phyloP scores from a whole-genome alignment of 2,888 invertebrate species.

The Malthinus seriepunctatus region DNA sequence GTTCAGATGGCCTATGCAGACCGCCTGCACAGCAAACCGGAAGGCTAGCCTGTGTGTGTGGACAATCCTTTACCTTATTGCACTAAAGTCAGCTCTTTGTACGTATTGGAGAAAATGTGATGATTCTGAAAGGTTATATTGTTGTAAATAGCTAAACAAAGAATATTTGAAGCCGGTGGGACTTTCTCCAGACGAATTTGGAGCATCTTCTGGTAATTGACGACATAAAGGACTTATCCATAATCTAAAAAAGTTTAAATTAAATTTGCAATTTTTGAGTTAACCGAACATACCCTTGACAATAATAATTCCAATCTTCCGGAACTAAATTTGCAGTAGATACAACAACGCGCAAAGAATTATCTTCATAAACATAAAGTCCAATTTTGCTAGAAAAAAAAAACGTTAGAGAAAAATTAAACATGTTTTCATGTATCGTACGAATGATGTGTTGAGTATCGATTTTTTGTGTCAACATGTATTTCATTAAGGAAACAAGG shows the following conservation, averaged over 20 bases:
- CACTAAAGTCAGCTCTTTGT: constrained; percentile 78
- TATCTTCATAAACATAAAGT: constrained; percentile 79
- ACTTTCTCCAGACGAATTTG: constrained; percentile 73
- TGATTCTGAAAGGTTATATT: constrained; percentile 71
- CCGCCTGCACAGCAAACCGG: too few relatives aligned
- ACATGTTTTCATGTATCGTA: too few relatives aligned
- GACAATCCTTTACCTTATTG: too few relatives aligned
- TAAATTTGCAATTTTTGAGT: not conserved
- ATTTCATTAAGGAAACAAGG: constrained; percentile 64
- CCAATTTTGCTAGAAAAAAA: constrained; percentile 75
- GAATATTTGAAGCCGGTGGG: constrained; percentile 81
- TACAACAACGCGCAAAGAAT: constrained; percentile 81
- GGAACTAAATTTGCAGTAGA: constrained; percentile 91
- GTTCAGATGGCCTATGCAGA: too few relatives aligned
- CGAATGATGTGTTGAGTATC: too few relatives aligned
- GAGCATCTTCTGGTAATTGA: constrained; percentile 59
- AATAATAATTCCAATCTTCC: constrained; percentile 93
- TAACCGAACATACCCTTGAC: constrained; percentile 71
- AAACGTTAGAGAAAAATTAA: not conserved
- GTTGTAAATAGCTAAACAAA: constrained; percentile 73
- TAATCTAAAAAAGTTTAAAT: constrained; percentile 58
- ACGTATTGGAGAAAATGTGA: constrained; percentile 75
- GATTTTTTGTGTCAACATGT: too few relatives aligned
- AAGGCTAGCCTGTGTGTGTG: too few relatives aligned
- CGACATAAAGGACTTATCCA: constrained; percentile 89